Evolutionary conservation across 2,113 vertebrate genomes (phyloP), one percentile per base, ranked within the genome.

Genomic region (Aegypius monachus): DNA sequence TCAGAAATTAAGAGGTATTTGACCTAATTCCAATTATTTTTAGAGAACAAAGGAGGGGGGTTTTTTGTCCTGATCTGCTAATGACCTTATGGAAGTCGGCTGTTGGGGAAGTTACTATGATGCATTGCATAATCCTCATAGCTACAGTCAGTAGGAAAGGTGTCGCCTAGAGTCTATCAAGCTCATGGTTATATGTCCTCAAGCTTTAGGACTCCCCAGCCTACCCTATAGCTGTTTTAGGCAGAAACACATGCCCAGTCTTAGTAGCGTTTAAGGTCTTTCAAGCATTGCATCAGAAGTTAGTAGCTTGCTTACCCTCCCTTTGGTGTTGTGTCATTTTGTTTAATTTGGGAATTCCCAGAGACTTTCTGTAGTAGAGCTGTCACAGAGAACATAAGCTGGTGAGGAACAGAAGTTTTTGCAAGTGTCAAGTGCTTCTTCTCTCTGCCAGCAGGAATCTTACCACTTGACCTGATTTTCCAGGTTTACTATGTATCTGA

Each of bases 1-100:
- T 65, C 71, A 21, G 63, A 88, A 88, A 81, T 73, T 45, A 84
- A 13, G 34, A 81, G 67, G 16, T 61, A 52, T 83, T 93, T 95
- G 75, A 86, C 93, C 81, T 61, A 94, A 72, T 94, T 88, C 38
- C 40, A 77, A 15, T 86, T 86, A 73, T 89, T 93, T 91, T 66
- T 55, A 55, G 80, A 83, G 58, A 68, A 88, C 43, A 94, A 92
- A 80, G n/a, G 65, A 70, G 34, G 5, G 32, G 1, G 1, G 21
- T 52, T 45, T 52, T 42, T 23, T 9, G 6, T 56, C 15, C 53
- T 81, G 43, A 18, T 77, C 63, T 86, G n/a, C n/a, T 94, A 45
- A 80, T 84, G 55, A 59, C 62, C 47, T 92, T 42, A 23, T 23
- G 77, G 62, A 65, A 52, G 27, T 34, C 59, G 80, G 4, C 53